These are phyloP conservation scores for Graphium colonna DNA, from an alignment of 2,888 invertebrate species.

Conservation along the genomic window DNA sequence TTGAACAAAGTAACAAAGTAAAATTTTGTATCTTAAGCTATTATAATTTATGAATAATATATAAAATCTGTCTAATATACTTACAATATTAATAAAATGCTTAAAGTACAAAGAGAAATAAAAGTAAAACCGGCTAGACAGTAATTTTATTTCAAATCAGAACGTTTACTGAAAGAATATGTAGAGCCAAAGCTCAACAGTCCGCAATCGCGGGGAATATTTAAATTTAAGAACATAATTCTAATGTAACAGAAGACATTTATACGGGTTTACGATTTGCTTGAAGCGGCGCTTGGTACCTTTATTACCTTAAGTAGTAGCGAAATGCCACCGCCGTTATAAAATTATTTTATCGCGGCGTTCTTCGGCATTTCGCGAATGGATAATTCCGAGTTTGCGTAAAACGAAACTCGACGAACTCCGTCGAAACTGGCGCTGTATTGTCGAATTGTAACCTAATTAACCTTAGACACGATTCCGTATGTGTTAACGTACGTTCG, in stretches of 20 bases:
- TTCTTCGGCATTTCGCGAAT: conserved; percentile 5
- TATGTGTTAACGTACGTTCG: conserved; percentile 71
- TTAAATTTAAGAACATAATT: conserved; percentile 14
- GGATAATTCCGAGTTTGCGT: not conserved
- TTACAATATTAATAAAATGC: too few relatives aligned
- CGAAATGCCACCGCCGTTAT: conserved; percentile 7
- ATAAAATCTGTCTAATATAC: too few relatives aligned
- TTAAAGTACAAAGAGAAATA: not conserved
- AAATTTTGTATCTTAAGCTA: too few relatives aligned
- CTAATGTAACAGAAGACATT: conserved; percentile 15
- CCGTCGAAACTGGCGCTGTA: conserved; percentile 42
- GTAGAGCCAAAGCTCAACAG: not conserved
- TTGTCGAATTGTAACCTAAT: conserved; percentile 74
- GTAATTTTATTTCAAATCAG: not conserved
- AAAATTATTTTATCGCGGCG: conserved; percentile 11
- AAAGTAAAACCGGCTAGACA: not conserved
- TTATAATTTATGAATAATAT: too few relatives aligned
- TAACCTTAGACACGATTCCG: conserved; percentile 76
- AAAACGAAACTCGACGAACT: not conserved
- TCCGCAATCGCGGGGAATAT: conserved; percentile 4
- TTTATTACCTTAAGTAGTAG: conserved; percentile 16
- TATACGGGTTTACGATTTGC: conserved; percentile 16
- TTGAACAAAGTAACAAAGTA: too few relatives aligned
- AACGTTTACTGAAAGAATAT: not conserved
- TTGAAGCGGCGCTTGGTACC: not conserved